Evolutionary conservation across 92 coral and sea anemone genomes (phyloP).

Genomic region (Pocillopora meandrina): DNA sequence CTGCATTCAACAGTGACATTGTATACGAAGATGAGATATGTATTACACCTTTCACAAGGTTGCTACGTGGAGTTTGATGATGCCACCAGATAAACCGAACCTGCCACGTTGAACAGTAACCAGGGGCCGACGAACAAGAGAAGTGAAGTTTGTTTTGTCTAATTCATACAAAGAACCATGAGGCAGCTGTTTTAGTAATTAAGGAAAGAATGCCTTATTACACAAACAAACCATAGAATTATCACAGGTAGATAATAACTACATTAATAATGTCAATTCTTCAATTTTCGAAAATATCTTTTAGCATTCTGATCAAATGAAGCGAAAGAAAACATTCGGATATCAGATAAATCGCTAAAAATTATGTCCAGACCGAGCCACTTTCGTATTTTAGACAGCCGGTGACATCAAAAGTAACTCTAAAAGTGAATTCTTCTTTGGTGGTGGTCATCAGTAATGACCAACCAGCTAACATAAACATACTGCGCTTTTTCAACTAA

Average conservation of each 20-base stretch:
- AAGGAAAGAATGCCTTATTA: slow-evolving; percentile 55
- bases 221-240: slow-evolving; percentile 76
- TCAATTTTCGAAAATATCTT: background rate
- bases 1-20: slow-evolving; percentile 13
- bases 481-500: no score
- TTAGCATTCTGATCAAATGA: slow-evolving; percentile 18
- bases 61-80: slow-evolving; percentile 3
- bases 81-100: background rate
- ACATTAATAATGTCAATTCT: slow-evolving; percentile 34
- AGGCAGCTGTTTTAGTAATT: slow-evolving; percentile 73
- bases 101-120: background rate
- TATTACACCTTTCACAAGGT: background rate
- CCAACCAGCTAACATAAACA: no score
- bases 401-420: background rate
- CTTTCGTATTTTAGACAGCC: background rate
- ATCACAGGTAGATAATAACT: slow-evolving; percentile 69
- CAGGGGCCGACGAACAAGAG: background rate
- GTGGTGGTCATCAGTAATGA: background rate
- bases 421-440: background rate
- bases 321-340: slow-evolving; percentile 2
- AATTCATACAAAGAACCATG: background rate
- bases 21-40: slow-evolving; percentile 22
- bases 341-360: slow-evolving; percentile 10
- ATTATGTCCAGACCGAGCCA: background rate
- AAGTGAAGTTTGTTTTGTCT: background rate